Base-by-base conservation (phyloP, 2,797 vertebrate genomes). In the Benthosema pterotum region DNA sequence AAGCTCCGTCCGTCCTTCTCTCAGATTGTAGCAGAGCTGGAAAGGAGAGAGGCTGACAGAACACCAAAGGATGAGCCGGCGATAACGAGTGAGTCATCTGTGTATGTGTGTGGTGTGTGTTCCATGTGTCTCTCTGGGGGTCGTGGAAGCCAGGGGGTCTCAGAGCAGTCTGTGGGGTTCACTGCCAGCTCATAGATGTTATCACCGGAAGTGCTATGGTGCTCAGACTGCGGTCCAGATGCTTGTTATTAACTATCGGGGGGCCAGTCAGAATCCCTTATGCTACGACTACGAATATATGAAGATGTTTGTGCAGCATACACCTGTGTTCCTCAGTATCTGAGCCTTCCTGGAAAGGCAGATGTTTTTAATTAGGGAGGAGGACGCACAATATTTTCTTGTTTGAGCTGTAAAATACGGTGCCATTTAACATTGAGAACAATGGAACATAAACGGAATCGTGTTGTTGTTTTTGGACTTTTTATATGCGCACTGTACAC, bases 1-100 rank as follows among this genome's bases (percentile, higher is more conserved):
- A 79, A 82, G 1, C 84, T 89, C 52, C 94, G 97, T n/a, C 96
- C 95, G 1, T 93, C 95, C 0, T 98, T 98, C 79, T 82, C 91
- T 3, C 90, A 94, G 72, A 93, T 97, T 22, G 94, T 91, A 0
- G 84, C 82, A 50, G 90, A 93, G 83, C 90, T 99, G 77, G 94
- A 97, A 72, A 85, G 72, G 65, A 84, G 85, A 60, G 86, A 50
- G 65, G 68, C 67, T 0, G 43, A 43, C 45, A 0, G 76, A 70
- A 80, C 78, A 22, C 79, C 71, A 64, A 86, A 62, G 28, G 77
- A 81, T 0, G 67, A 75, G 1, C 59, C 69, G 3, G 2, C 68
- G 1, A 47, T 72, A 42, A 76, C 86, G 73, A 80, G 90, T 92
- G 51, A 79, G 78, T 65, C 62, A 2, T 49, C 15, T 3, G 2